Conservation (phyloP, 2,888 invertebrate genomes). For the Drosophila anceps region DNA sequence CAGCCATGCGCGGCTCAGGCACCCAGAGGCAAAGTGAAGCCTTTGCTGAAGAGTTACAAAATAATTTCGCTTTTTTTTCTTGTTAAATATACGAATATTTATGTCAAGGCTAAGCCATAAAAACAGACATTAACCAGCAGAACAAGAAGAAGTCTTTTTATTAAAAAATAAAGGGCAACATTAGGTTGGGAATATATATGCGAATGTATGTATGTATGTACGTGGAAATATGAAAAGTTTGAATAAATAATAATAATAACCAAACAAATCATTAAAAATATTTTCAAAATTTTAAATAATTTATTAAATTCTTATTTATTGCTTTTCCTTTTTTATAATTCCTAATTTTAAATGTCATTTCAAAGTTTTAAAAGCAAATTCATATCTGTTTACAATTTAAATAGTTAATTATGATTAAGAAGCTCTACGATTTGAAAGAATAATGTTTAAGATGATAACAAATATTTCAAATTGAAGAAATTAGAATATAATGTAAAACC, state of each 20-base stretch:
- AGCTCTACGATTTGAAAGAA: too few relatives aligned
- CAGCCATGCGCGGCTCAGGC: conserved; percentile 37
- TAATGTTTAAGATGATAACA: too few relatives aligned
- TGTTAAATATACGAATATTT: conserved; percentile 40
- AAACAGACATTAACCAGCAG: conserved; percentile 12
- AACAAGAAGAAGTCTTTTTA: conserved; percentile 2
- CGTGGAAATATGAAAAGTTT: neutral
- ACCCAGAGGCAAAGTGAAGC: conserved; percentile 14
- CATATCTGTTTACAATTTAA: too few relatives aligned
- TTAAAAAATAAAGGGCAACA: neutral
- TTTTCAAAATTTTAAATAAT: neutral
- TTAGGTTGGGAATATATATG: neutral
- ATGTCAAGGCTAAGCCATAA: conserved; percentile 61
- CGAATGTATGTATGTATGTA: neutral
- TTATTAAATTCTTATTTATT: too few relatives aligned
- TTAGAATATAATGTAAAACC: too few relatives aligned
- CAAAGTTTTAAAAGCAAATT: too few relatives aligned
- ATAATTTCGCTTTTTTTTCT: conserved; percentile 9
- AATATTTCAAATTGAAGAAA: too few relatives aligned
- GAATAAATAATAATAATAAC: neutral
- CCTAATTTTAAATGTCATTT: too few relatives aligned
- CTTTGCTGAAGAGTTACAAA: conserved; percentile 18
- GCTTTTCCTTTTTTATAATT: too few relatives aligned
- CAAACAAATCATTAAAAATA: too few relatives aligned
- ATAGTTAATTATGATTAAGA: too few relatives aligned